Base-by-base conservation (phyloP, 2,113 vertebrate species). In the Engraulis encrasicolus region DNA sequence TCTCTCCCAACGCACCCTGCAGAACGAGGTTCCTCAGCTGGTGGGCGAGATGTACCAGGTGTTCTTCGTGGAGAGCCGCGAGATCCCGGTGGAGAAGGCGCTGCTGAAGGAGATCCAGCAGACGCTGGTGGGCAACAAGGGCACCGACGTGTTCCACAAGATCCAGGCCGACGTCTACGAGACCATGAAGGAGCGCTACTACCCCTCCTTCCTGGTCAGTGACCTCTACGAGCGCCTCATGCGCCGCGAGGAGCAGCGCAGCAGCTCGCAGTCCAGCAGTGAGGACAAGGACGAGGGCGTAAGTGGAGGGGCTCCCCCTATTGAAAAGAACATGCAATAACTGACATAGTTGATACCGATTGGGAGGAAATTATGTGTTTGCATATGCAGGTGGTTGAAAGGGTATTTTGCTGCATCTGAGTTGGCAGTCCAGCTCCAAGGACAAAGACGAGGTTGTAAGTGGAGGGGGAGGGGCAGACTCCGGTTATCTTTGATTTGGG, bases 1-100 rank as follows among this genome's bases (percentile, higher is more conserved):
- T n/a, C n/a, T n/a, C n/a, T n/a, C n/a, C 58, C 11, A 9, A 6
- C 20, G 54, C 93, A n/a, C n/a, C n/a, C n/a, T n/a, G n/a, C n/a
- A 99, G 98, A 96, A 93, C 89, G 98, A 99, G 94, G 97, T 99
- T 88, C 97, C 98, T 87, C 97, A 98, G 82, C 92, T 99, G 48
- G 98, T 99, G 74, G 97, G 98, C 49, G 98, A 99, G 94, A 99
- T 99, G 94, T 99, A 99, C 91, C 98, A 99, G 91, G 97, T 99
- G 91, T 99, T 96, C 92, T 99, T 99, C 92, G 97, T 99, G 90
- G 97, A 99, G 92, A 98, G 94, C 93, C 95, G 94, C 88, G 98
- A 99, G 90, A 99, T 99, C 93, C 92, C 96, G 0, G 98, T 99
- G 94, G 98, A 99, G 89, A 99, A 98, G 91, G 91, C 95, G 80